Percentiles rank a stretch among this genome's conserved stretches.
phyloP scores from a whole-genome alignment of 2,888 invertebrate species.

The Parnassius mnemosyne region DNA sequence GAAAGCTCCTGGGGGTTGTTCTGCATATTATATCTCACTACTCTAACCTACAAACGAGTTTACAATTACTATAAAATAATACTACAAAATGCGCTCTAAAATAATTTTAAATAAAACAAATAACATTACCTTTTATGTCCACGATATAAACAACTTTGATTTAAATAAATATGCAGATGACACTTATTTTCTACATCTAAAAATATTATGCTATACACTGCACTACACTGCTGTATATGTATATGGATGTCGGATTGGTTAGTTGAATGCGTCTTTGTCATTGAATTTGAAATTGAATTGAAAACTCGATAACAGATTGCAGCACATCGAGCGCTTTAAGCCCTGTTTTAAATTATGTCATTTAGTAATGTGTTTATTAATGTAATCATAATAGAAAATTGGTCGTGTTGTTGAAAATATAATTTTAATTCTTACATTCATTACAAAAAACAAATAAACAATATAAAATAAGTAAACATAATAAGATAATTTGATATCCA shows the following conservation, averaged over 20 bases:
- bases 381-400: too few relatives aligned
- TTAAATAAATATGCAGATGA: slow-evolving; percentile 62
- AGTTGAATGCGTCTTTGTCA: slow-evolving; percentile 33
- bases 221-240: slow-evolving; percentile 37
- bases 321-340: slow-evolving; percentile 7
- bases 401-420: too few relatives aligned
- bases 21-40: slow-evolving; percentile 81
- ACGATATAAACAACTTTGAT: slow-evolving; percentile 52
- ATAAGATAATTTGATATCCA: too few relatives aligned
- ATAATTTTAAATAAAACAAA: slow-evolving; percentile 34
- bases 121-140: slow-evolving; percentile 66
- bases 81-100: slow-evolving; percentile 29
- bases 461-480: too few relatives aligned
- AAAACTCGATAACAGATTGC: slow-evolving; percentile 12
- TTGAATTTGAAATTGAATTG: slow-evolving; percentile 29
- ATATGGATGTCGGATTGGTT: slow-evolving; percentile 22
- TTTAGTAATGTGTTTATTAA: too few relatives aligned
- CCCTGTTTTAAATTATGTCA: too few relatives aligned
- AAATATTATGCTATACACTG: slow-evolving; percentile 74
- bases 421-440: too few relatives aligned
- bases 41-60: slow-evolving; percentile 80
- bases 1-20: slow-evolving; percentile 82
- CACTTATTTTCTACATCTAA: slow-evolving; percentile 80
- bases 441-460: too few relatives aligned
- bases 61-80: slow-evolving; percentile 56